A percentile compares a stretch with the other conserved stretches of the same genome.
Conservation (phyloP, 2,113 vertebrate species). For the Anas platyrhynchos region DNA sequence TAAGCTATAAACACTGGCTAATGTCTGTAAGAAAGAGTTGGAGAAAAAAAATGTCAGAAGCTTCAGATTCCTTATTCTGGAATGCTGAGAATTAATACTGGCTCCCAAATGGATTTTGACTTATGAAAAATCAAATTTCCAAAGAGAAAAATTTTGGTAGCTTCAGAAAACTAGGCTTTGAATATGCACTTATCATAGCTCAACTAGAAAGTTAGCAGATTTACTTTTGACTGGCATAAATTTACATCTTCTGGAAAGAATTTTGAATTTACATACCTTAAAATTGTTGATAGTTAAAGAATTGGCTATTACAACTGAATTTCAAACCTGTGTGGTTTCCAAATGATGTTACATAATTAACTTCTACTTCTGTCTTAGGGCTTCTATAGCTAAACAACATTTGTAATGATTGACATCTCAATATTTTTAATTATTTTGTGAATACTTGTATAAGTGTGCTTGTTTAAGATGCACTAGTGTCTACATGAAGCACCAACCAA, state of each 20-base stretch:
- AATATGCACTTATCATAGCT: neutral
- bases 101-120: neutral
- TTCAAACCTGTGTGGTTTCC: neutral
- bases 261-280: neutral
- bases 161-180: neutral
- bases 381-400: neutral
- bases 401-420: constrained; percentile 3
- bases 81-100: neutral
- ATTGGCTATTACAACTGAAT: neutral
- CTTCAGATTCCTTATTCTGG: neutral
- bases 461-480: constrained; percentile 6
- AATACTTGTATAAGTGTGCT: neutral
- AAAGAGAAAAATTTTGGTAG: neutral
- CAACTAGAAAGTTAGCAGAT: neutral
- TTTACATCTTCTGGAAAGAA: neutral
- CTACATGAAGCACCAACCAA: neutral
- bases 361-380: constrained; percentile 25
- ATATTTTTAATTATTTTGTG: constrained; percentile 34
- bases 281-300: neutral
- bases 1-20: neutral
- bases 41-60: neutral
- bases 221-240: neutral
- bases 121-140: neutral
- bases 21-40: neutral
- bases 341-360: neutral